Base-by-base conservation (phyloP, 1,140 invertebrate genomes). In the Druon quercuslanigerum region DNA sequence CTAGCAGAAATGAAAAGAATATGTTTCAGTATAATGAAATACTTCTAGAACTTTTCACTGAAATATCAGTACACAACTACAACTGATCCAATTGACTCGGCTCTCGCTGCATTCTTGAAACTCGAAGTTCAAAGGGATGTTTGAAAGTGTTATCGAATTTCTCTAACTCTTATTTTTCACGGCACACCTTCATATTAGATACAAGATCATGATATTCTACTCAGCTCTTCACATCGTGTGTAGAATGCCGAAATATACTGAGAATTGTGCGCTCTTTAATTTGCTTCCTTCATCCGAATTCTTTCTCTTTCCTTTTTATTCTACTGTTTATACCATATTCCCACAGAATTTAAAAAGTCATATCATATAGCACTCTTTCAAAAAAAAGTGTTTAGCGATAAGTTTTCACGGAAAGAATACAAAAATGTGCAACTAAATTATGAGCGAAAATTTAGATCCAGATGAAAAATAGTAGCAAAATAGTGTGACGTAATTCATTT, bases 71-170 rank as follows among this genome's bases (percentile, higher is more conserved):
- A 8, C 40, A 46, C 40, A 57, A 73, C 71, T 56, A 19, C 52
- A 33, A 72, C 75, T 75, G 71, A 83, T 77, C 79, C 83, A 87
- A 84, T 87, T 86, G 86, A 87, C 86, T 82, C 83, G 84, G 86
- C 84, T 83, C 83, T 83, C 81, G 82, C 81, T 73, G 82, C 82
- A 82, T 78, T 81, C 82, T 85, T 75, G 73, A 74, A 25, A 71
- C 51, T 75, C 72, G 20, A 60, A 46, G 60, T 75, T 84, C 75
- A 83, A 84, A 81, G 77, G 60, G 73, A 81, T 77, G 54, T 70
- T 74, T 70, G 50, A 82, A 60, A 76, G 77, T 70, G 25, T 71
- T 75, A 83, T 81, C 82, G 77, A 79, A 74, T 82, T 66, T 82
- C 80, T 82, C 51, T 51, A 81, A 72, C 56, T 60, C 25, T 60